Percentiles rank a stretch among this genome's conserved stretches.
These are phyloP conservation scores for Criorhina ranunculi DNA, from an alignment of 2,888 invertebrate species.

Conservation along the genomic window DNA sequence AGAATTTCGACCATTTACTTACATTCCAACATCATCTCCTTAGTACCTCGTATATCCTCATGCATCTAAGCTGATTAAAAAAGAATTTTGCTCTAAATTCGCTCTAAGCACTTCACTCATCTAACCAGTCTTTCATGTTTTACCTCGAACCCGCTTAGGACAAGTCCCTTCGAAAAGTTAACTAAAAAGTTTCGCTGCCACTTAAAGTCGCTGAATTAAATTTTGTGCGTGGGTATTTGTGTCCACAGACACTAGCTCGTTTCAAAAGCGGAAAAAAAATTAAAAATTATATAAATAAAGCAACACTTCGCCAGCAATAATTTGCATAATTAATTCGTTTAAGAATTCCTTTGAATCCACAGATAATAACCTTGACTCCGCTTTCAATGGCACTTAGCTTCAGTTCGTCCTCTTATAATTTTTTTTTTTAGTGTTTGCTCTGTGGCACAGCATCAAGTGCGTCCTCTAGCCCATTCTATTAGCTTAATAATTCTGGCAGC, in stretches of 20 bases:
- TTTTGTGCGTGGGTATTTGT: conserved; percentile 13
- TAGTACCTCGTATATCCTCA: background rate
- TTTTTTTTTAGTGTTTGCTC: conserved; percentile 26
- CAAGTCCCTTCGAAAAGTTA: conserved; percentile 9
- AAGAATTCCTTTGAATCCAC: conserved; percentile 59
- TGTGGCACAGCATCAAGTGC: conserved; percentile 49
- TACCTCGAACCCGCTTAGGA: background rate
- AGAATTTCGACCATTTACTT: no score
- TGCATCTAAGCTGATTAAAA: background rate
- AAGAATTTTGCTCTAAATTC: background rate
- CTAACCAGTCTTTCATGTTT: conserved; percentile 1
- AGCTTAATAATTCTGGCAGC: conserved; percentile 46
- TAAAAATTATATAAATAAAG: conserved; percentile 11
- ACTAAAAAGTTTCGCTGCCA: conserved; percentile 57
- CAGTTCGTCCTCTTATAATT: background rate
- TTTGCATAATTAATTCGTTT: conserved; percentile 75
- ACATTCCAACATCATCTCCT: no score
- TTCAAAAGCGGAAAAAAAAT: background rate
- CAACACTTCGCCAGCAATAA: conserved; percentile 56
- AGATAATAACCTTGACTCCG: conserved; percentile 72
- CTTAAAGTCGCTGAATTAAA: conserved; percentile 53
- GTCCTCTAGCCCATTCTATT: conserved; percentile 21
- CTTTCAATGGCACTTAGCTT: conserved; percentile 56
- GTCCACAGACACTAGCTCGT: conserved; percentile 15
- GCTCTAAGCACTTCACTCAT: background rate